Evolutionary conservation across 2,113 vertebrate species (phyloP).

Genomic region (Myotis brandtii): DNA sequence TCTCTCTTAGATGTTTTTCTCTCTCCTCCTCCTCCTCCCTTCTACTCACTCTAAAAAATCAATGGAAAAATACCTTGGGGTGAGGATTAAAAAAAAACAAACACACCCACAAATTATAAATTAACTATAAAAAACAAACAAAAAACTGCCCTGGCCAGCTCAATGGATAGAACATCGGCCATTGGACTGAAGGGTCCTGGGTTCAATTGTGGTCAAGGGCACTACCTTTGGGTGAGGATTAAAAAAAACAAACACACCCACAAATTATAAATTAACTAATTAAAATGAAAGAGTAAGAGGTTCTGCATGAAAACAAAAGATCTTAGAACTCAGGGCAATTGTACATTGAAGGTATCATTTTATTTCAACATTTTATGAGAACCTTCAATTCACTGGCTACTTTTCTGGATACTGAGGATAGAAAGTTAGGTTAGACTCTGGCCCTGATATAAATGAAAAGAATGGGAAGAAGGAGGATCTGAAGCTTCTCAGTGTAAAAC

Average conservation of each 20-base stretch:
- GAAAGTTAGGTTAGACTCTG: neutral
- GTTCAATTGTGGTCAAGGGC: too few relatives aligned
- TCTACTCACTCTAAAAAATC: too few relatives aligned
- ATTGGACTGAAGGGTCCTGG: too few relatives aligned
- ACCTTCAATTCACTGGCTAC: neutral
- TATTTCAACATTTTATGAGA: conserved; percentile 29
- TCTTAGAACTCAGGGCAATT: neutral
- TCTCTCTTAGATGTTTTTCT: too few relatives aligned
- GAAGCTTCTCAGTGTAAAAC: neutral
- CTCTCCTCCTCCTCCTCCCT: too few relatives aligned
- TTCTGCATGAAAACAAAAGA: neutral
- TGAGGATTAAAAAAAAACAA: too few relatives aligned
- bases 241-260: too few relatives aligned
- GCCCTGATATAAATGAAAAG: neutral
- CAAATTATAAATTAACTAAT: neutral
- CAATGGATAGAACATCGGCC: too few relatives aligned
- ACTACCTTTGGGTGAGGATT: too few relatives aligned
- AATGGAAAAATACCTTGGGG: too few relatives aligned
- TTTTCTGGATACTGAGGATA: neutral
- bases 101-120: neutral
- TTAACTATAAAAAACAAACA: too few relatives aligned
- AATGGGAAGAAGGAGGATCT: neutral
- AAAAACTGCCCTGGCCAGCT: too few relatives aligned
- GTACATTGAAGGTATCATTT: neutral
- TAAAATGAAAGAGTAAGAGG: neutral